These are phyloP conservation scores for Polypedilum pembai DNA, from an alignment of 1,140 invertebrate species.

Conservation along the genomic window DNA sequence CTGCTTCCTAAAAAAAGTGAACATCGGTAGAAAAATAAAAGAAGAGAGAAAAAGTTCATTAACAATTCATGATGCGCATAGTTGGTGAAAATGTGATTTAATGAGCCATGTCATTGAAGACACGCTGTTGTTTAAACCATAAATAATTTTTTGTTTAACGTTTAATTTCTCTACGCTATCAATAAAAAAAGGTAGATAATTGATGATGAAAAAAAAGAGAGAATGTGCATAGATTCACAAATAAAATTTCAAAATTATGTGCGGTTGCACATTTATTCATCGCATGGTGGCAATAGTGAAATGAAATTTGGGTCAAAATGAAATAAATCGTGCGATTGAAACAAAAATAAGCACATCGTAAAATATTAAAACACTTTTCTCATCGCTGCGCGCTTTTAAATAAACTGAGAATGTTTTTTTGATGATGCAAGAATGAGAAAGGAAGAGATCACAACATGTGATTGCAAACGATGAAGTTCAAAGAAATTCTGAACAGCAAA, in stretches of 20 bases:
- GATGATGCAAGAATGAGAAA: neutral
- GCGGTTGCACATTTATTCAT: neutral
- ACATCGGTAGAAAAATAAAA: neutral
- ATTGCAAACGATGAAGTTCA: neutral
- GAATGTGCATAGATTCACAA: neutral
- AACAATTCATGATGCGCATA: constrained; percentile 17
- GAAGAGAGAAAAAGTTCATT: neutral
- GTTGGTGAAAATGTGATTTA: constrained; percentile 18
- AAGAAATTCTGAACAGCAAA: neutral
- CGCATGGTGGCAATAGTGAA: neutral
- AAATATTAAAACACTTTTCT: neutral
- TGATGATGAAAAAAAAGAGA: neutral
- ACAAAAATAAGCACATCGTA: constrained; percentile 7
- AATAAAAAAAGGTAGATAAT: neutral
- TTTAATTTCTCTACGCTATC: neutral
- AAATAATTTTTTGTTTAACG: neutral
- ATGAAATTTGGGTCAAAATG: constrained; percentile 13
- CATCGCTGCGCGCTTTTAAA: neutral
- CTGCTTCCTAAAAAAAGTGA: constrained; percentile 11
- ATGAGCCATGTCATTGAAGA: constrained; percentile 11
- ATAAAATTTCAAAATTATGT: neutral
- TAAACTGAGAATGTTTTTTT: neutral
- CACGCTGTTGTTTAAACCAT: neutral
- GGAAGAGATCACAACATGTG: constrained; percentile 7
- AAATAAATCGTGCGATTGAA: constrained; percentile 13